Evolutionary conservation across 2,888 invertebrate species (phyloP), one percentile per base, ranked within the genome.

Genomic region (Archips crataeganus): DNA sequence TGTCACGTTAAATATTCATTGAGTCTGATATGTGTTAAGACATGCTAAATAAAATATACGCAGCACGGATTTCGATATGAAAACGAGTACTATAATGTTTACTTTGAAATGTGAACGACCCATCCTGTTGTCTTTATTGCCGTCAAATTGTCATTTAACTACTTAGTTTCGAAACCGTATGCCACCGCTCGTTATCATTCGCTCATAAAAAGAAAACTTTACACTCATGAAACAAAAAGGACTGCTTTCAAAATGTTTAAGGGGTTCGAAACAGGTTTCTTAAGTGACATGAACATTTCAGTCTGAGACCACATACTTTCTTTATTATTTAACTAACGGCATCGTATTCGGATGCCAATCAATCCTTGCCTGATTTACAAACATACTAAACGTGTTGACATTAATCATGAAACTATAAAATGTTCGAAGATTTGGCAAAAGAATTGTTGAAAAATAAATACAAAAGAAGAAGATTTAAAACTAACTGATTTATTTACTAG

Each of bases 311-410:
- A 84, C 82, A 83, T 84, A 84, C 85, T 15, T 54, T n/a, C 54
- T 87, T 87, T 75, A 80, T 84, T 88, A 87, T 88, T 87, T 87
- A 86, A 84, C 82, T 87, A 89, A 88, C 89, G 85, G 83, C 79
- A 75, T 69, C 75, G 77, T 78, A 77, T 80, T 81, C 80, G 81
- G 83, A 84, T 86, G 85, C 83, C 71, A 85, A 86, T 85, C 83
- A 84, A 81, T 77, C 75, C 79, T 79, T 77, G 84, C 81, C 79
- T 85, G 82, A 87, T 89, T 87, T 85, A 86, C 84, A 77, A 73
- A 74, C 76, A 77, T 78, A 78, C 76, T 82, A 81, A 81, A 83
- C 77, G 78, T 80, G 77, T 79, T 82, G 85, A 84, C 83, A 83
- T 78, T 84, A 81, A 81, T 82, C 79, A 81, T 75, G 77, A 63